A percentile compares a stretch with the other conserved stretches of the same genome.
Evolutionary conservation across 2,113 vertebrate species (phyloP).

Genomic region (Scartelaos histophorus): DNA sequence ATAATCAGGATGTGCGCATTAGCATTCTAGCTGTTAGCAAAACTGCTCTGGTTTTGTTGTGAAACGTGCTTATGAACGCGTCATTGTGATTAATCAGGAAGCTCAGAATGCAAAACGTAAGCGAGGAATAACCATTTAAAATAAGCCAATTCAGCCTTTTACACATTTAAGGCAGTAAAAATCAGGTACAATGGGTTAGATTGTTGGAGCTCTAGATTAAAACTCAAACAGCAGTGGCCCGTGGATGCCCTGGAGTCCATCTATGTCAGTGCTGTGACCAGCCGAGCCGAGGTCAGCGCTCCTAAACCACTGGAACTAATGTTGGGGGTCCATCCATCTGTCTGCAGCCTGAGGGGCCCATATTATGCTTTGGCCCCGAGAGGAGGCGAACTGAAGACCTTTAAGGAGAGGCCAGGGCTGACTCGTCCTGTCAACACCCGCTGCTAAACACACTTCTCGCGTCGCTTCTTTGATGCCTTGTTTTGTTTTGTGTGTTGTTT

Average conservation of each 20-base stretch:
- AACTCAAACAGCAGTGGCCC: not conserved
- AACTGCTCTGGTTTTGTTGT: too few species aligned
- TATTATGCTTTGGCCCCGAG: constrained; percentile 43
- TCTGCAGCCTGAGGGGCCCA: constrained; percentile 54
- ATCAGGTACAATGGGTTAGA: too few species aligned
- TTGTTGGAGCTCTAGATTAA: not conserved
- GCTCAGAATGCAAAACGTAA: too few species aligned
- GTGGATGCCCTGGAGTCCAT: constrained; percentile 3
- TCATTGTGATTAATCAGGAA: too few species aligned
- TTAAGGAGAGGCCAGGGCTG: constrained; percentile 49
- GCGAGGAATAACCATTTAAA: too few species aligned
- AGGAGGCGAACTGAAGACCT: constrained; percentile 43
- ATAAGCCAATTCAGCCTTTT: too few species aligned
- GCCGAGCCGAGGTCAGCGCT: constrained; percentile 32
- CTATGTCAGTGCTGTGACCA: constrained; percentile 24
- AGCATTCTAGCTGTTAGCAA: too few species aligned
- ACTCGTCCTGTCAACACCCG: constrained; percentile 59
- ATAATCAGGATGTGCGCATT: too few species aligned
- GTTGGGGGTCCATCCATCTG: constrained; percentile 64
- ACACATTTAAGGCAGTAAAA: too few species aligned
- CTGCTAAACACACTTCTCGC: constrained; percentile 48
- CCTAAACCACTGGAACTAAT: constrained; percentile 68
- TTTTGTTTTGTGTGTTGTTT: not conserved
- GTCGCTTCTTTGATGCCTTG: constrained; percentile 29
- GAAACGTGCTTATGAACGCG: too few species aligned